Evolutionary conservation across 1,140 invertebrate species (phyloP).

Genomic region (Drosophila obscura): DNA sequence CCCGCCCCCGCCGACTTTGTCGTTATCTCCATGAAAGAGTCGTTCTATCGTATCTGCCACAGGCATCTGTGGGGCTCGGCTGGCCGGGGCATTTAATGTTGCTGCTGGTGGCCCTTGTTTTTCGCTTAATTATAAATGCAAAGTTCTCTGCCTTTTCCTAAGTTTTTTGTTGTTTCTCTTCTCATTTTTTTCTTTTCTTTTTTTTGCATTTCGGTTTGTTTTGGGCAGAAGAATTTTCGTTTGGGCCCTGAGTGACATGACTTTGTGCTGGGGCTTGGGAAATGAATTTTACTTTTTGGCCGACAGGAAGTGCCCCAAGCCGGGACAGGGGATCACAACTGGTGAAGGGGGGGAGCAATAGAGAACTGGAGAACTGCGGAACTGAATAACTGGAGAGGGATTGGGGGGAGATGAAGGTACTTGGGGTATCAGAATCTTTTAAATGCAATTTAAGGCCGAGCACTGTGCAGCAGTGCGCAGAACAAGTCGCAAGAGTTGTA

Average conservation of each 20-base stretch:
- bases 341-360: conserved; percentile 21
- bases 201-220: conserved; percentile 51
- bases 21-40: conserved; percentile 35
- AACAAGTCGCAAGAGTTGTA: conserved; percentile 43
- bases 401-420: conserved; percentile 2
- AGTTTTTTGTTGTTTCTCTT: conserved; percentile 11
- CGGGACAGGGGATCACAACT: conserved; percentile 17
- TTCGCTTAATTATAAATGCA: conserved; percentile 79
- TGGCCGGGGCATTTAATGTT: conserved; percentile 33
- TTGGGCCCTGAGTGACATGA: conserved; percentile 66
- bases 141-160: conserved; percentile 49
- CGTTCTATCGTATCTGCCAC: conserved; percentile 38
- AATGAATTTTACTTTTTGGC: conserved; percentile 75
- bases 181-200: background rate
- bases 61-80: conserved; percentile 26
- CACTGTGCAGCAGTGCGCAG: conserved; percentile 48
- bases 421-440: conserved; percentile 25
- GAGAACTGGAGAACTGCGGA: conserved; percentile 1
- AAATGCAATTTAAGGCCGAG: conserved; percentile 62
- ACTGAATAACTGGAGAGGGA: background rate
- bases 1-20: no score
- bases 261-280: conserved; percentile 71
- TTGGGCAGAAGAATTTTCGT: conserved; percentile 56
- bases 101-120: conserved; percentile 24
- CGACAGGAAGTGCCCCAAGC: conserved; percentile 70